phyloP scores from a whole-genome alignment of 1,140 invertebrate genomes.

The Cardiocondyla obscurior region DNA sequence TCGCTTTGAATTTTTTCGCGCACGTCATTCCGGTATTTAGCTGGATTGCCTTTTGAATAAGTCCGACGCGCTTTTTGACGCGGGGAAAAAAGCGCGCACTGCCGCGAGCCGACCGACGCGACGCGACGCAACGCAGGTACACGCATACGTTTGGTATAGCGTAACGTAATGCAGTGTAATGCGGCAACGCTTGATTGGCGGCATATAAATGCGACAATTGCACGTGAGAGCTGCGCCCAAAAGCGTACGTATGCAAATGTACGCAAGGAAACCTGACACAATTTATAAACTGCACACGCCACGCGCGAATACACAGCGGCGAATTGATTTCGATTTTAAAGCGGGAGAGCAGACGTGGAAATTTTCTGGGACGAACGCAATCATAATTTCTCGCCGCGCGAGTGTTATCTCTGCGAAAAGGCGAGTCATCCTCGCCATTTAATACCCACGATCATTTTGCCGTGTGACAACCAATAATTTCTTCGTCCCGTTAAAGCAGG shows the following conservation, averaged over 20 bases:
- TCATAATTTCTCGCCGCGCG: neutral
- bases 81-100: constrained; percentile 34
- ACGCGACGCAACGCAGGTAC: constrained; percentile 1
- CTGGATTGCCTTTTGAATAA: constrained; percentile 56
- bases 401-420: neutral
- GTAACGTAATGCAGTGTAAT: constrained; percentile 37
- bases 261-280: constrained; percentile 33
- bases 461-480: neutral
- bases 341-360: neutral
- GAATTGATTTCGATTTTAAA: constrained; percentile 36
- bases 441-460: neutral
- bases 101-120: constrained; percentile 14
- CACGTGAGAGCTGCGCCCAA: constrained; percentile 34
- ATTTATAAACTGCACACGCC: constrained; percentile 27
- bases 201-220: constrained; percentile 48
- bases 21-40: constrained; percentile 55
- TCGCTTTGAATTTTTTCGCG: constrained; percentile 53
- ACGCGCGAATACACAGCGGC: neutral
- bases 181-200: constrained; percentile 44
- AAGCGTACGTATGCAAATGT: constrained; percentile 42
- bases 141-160: constrained; percentile 6
- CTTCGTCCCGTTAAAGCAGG: neutral
- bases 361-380: neutral
- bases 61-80: constrained; percentile 55
- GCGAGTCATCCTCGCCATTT: neutral